Base-by-base conservation (phyloP, 2,888 invertebrate genomes). In the Drosophila borborema region DNA sequence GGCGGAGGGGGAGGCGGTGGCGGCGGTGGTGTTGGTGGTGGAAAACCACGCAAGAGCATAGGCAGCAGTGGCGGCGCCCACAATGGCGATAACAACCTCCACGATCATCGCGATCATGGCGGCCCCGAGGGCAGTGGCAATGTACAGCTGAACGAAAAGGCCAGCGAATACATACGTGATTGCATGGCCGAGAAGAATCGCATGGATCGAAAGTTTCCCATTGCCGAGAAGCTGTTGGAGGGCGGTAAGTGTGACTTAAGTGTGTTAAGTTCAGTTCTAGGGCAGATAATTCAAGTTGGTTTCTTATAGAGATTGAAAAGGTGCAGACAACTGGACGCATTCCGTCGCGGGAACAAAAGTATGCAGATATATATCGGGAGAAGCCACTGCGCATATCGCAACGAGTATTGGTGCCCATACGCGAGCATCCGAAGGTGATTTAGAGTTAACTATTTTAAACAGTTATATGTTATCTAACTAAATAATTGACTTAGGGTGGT, bases 151-250 rank as follows among this genome's bases (percentile, higher is more conserved):
- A 94, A 95, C 80, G 96, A 96, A 91, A 96, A 96, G 93, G 96
- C 96, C 91, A 96, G 95, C 64, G 97, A 97, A 93, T 97, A 97
- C 90, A 95, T 97, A 91, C 94, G 95, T 28, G 96, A 96, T 90
- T 94, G 97, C 67, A 91, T 97, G 71, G 94, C 95, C 56, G 96
- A 96, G 90, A 96, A 96, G 92, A 94, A 95, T 68, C 94, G 95
- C 79, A 93, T 96, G 78, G 96, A 94, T 78, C 94, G 95, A 58
- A 96, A 96, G 91, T 96, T 95, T 92, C 96, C 96, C 20, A 95
- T 96, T 82, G 95, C 96, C 9, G 94, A 95, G 36, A 95, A 95
- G 77, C 94, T 97, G 48, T 94, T 97, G 81, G 97, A 97, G 89
- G 95, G 95, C 94, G 97, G 97, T 97, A 94, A 80, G 76, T 10